Percentiles rank a stretch among this genome's conserved stretches.
Conservation (phyloP, 2,113 vertebrate genomes). For the Tyrannus savana region DNA sequence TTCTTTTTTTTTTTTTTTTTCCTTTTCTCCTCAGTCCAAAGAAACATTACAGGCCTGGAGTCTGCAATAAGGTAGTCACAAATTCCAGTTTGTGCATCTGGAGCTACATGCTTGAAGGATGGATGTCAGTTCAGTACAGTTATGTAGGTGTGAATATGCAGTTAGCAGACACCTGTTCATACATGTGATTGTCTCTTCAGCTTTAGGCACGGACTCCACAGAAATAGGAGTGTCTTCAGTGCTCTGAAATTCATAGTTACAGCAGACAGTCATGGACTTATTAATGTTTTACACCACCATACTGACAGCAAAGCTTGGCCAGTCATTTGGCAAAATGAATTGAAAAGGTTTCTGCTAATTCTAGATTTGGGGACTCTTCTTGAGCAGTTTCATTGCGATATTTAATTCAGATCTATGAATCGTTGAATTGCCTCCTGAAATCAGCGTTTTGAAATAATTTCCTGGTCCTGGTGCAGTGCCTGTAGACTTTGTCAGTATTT, state of each 20-base stretch:
- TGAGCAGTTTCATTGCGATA: background rate
- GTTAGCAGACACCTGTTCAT: background rate
- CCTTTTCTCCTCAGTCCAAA: background rate
- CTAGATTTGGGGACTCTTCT: background rate
- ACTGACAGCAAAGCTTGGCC: background rate
- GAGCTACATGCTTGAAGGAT: background rate
- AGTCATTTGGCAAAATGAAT: background rate
- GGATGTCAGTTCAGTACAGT: background rate
- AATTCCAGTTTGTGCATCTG: background rate
- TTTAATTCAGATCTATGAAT: background rate
- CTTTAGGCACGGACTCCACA: background rate
- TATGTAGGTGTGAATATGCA: background rate
- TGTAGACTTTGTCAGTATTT: background rate
- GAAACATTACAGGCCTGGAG: background rate
- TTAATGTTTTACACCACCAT: background rate
- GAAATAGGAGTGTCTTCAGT: background rate
- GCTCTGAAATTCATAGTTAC: background rate
- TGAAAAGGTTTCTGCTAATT: background rate
- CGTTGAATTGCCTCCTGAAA: background rate
- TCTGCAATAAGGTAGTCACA: accelerated
- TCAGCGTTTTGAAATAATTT: background rate
- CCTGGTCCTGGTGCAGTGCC: background rate
- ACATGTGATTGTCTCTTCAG: background rate
- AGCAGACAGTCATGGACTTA: background rate
- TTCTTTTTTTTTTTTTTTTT: too few species aligned